Evolutionary conservation across 2,797 vertebrate species (phyloP).

Genomic region (Gephyroberyx darwinii): DNA sequence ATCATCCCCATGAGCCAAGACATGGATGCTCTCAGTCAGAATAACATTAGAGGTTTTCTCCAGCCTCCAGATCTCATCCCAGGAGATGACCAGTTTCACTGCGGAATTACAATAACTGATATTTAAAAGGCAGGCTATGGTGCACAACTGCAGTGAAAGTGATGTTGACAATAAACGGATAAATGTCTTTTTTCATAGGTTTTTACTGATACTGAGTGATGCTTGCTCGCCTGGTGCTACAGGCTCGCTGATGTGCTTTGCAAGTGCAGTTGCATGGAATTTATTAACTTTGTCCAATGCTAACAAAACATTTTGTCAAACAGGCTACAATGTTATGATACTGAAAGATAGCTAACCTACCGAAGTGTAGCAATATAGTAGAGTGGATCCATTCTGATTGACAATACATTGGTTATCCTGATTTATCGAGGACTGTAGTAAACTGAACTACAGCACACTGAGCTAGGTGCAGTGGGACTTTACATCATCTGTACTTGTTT

Average conservation of each 20-base stretch:
- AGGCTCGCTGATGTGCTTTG: too few relatives aligned
- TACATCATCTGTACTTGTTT: slow-evolving; percentile 18
- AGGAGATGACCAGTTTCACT: slow-evolving; percentile 95
- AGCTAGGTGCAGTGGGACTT: background rate
- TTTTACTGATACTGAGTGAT: background rate
- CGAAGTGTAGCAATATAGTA: too few relatives aligned
- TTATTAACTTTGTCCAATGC: too few relatives aligned
- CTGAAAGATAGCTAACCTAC: too few relatives aligned
- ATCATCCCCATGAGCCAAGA: slow-evolving; percentile 88
- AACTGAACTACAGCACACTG: too few relatives aligned
- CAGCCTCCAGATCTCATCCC: slow-evolving; percentile 94
- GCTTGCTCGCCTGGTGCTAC: too few relatives aligned
- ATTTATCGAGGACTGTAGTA: too few relatives aligned
- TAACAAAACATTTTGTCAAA: too few relatives aligned
- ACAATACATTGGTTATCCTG: too few relatives aligned
- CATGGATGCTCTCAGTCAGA: slow-evolving; percentile 93
- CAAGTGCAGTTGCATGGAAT: too few relatives aligned
- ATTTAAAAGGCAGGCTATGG: background rate
- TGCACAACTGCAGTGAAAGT: background rate
- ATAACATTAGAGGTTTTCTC: slow-evolving; percentile 94
- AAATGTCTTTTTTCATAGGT: background rate
- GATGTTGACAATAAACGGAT: background rate
- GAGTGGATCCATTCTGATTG: too few relatives aligned
- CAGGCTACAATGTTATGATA: too few relatives aligned
- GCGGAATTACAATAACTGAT: slow-evolving; percentile 23